phyloP scores from a whole-genome alignment of 2,113 vertebrate species.

The Lepus europaeus region DNA sequence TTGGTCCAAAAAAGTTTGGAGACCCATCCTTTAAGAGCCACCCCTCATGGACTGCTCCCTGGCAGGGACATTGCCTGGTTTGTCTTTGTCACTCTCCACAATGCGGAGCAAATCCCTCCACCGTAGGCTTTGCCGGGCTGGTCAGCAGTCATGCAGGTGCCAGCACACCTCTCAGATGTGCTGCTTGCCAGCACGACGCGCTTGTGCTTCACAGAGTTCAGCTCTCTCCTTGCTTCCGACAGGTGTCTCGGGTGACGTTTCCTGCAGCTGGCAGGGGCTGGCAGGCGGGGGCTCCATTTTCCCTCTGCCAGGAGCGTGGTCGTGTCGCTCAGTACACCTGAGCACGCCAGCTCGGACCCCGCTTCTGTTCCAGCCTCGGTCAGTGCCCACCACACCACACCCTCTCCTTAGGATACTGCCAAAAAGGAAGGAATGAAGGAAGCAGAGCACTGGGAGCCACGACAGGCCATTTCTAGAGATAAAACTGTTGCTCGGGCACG shows the following conservation, averaged over 20 bases:
- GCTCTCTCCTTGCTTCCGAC: not conserved
- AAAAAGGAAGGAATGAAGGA: not conserved
- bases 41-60: not conserved
- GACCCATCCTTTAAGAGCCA: not conserved
- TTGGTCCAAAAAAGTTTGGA: not conserved
- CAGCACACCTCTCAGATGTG: not conserved
- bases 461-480: slow-evolving; percentile 56
- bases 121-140: not conserved
- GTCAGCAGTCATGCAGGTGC: not conserved
- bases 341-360: not conserved
- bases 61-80: not conserved
- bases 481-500: not conserved
- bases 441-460: slow-evolving; percentile 30
- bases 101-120: not conserved
- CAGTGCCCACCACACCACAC: not conserved
- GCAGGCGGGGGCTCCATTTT: not conserved
- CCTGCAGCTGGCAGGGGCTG: too few species aligned
- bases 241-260: not conserved
- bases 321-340: not conserved
- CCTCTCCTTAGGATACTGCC: not conserved
- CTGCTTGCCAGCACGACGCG: not conserved
- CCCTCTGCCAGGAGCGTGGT: not conserved
- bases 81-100: not conserved
- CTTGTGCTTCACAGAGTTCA: not conserved
- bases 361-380: not conserved